Evolutionary conservation across 2,113 vertebrate species (phyloP).

Genomic region (Numenius arquata): DNA sequence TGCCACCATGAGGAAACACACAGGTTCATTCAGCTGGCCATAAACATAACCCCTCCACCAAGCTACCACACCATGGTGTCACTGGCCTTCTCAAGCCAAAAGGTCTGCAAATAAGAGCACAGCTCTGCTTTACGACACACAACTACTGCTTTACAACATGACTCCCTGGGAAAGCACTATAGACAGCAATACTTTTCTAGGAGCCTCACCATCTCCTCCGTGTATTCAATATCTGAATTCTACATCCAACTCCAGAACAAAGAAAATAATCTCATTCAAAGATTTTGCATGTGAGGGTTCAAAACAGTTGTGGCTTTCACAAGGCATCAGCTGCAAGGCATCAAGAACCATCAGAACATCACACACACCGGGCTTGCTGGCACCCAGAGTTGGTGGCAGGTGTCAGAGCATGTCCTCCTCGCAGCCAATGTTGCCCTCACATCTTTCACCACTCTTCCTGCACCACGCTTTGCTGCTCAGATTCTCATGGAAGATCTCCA

Average conservation of each 20-base stretch:
- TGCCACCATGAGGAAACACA: background rate
- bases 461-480: background rate
- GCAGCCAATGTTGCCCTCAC: background rate
- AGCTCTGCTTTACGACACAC: fast-evolving
- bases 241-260: background rate
- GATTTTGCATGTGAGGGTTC: fast-evolving
- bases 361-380: background rate
- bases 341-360: fast-evolving
- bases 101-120: background rate
- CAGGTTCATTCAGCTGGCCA: fast-evolving
- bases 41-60: background rate
- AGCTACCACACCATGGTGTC: background rate
- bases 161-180: background rate
- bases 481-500: background rate
- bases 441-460: background rate
- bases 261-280: background rate
- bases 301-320: background rate
- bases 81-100: background rate
- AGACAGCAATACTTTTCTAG: background rate
- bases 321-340: fast-evolving
- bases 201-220: background rate
- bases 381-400: background rate
- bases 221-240: background rate
- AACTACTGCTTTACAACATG: background rate
- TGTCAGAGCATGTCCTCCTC: background rate